Percentiles rank a stretch among this genome's conserved stretches.
phyloP scores from a whole-genome alignment of 2,113 vertebrate species.

The Cynocephalus volans region DNA sequence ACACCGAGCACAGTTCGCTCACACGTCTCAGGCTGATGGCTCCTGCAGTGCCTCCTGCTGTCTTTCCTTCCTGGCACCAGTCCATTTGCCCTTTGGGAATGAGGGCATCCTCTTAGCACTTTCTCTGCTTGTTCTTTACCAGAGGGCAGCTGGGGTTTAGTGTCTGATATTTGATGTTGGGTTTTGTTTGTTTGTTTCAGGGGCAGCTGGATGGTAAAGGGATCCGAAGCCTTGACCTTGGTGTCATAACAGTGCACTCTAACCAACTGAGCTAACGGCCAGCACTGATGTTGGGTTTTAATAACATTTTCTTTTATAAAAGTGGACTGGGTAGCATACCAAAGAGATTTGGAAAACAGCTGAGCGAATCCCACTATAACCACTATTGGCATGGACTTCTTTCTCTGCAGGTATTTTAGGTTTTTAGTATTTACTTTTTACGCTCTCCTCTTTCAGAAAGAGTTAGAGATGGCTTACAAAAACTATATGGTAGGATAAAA shows the following conservation, averaged over 20 bases:
- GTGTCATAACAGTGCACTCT: too few species aligned
- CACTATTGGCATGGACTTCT: not conserved
- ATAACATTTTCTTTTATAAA: slow-evolving; percentile 22
- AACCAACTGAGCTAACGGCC: too few species aligned
- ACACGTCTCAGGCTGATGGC: not conserved
- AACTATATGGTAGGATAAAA: not conserved
- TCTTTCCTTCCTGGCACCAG: not conserved
- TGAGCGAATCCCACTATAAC: not conserved
- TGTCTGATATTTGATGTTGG: not conserved
- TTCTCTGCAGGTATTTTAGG: not conserved
- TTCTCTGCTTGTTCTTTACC: not conserved
- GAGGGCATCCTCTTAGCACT: not conserved
- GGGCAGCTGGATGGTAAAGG: too few species aligned
- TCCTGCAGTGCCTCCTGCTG: not conserved
- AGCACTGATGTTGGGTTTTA: not conserved
- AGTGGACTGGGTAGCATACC: not conserved
- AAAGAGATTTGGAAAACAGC: not conserved
- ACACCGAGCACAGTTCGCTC: not conserved
- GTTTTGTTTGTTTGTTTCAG: too few species aligned
- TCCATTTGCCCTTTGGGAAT: not conserved
- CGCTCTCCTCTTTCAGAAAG: not conserved
- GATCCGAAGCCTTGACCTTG: too few species aligned
- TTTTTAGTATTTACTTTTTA: not conserved
- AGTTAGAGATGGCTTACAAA: not conserved
- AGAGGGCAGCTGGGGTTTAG: not conserved